These are phyloP conservation scores for Penaeus indicus DNA, from an alignment of 1,140 invertebrate species.

Conservation along the genomic window DNA sequence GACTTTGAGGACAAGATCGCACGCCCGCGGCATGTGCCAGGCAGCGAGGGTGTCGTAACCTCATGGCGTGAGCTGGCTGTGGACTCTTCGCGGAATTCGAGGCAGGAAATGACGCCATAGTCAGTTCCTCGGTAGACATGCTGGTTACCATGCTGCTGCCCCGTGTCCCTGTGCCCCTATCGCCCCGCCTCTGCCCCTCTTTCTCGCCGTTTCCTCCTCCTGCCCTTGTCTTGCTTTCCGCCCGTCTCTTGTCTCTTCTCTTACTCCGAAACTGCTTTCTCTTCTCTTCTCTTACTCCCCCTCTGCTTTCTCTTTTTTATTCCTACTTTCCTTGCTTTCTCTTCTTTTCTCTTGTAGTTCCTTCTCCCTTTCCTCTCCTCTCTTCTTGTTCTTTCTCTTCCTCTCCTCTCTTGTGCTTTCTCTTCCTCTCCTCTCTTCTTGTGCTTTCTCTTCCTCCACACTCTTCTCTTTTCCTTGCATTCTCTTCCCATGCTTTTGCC, in stretches of 20 bases:
- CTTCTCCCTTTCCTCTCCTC: neutral
- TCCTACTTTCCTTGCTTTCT: neutral
- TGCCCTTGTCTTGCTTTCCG: no score
- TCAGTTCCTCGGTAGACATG: no score
- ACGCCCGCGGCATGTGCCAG: no score
- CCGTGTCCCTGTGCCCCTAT: no score
- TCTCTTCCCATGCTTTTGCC: neutral
- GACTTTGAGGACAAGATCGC: no score
- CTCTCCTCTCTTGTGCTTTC: neutral
- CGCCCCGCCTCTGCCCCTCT: neutral
- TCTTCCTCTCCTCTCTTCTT: neutral
- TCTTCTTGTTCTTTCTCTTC: neutral
- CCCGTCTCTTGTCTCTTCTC: neutral
- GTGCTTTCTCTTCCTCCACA: no score
- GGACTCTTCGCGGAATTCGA: no score
- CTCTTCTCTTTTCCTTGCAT: neutral
- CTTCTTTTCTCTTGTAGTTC: neutral
- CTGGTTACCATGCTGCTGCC: neutral
- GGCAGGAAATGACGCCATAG: no score
- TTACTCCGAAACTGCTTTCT: neutral
- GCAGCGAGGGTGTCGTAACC: no score
- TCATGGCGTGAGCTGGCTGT: no score
- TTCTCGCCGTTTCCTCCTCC: neutral
- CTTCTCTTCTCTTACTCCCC: constrained; percentile 6
- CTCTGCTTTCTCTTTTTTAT: neutral